Conservation (phyloP, 2,888 invertebrate species). For the Phyllotreta cruciferae region DNA sequence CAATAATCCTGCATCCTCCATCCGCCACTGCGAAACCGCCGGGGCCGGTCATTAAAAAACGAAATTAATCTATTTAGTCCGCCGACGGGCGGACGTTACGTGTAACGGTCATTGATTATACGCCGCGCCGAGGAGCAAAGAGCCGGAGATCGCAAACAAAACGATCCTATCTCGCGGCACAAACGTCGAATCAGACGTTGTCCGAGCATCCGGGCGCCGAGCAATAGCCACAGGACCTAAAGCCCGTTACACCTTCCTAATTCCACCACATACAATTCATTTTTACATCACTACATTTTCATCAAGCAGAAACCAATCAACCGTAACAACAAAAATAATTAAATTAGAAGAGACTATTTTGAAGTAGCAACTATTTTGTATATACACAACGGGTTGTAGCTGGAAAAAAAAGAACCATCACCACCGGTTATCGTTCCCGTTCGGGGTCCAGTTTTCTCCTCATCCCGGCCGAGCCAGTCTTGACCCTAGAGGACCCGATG, state of each 20-base stretch:
- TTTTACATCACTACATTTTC: no score
- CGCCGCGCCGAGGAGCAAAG: slow-evolving; percentile 36
- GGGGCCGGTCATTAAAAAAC: slow-evolving; percentile 40
- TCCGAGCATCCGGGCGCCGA: neutral
- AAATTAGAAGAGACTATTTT: no score
- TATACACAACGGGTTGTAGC: neutral
- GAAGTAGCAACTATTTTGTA: no score
- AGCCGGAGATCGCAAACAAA: slow-evolving; percentile 6
- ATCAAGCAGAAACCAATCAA: no score
- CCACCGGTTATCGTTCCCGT: no score
- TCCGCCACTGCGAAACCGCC: slow-evolving; percentile 14
- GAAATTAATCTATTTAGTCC: slow-evolving; percentile 52
- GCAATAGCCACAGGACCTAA: slow-evolving; percentile 1
- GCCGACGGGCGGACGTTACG: slow-evolving; percentile 38
- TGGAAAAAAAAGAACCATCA: neutral
- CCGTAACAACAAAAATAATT: no score
- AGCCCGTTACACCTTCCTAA: neutral
- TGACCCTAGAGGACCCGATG: slow-evolving; percentile 9
- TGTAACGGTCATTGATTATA: slow-evolving; percentile 56
- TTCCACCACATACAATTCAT: neutral
- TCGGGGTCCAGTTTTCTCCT: slow-evolving; percentile 4
- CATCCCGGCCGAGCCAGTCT: neutral
- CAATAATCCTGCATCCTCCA: neutral
- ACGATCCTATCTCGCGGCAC: slow-evolving; percentile 9
- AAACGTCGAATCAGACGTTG: slow-evolving; percentile 7